Conservation (phyloP, 37 sponge, comb jelly and placozoan genomes). For the Aplysina aerophoba region DNA sequence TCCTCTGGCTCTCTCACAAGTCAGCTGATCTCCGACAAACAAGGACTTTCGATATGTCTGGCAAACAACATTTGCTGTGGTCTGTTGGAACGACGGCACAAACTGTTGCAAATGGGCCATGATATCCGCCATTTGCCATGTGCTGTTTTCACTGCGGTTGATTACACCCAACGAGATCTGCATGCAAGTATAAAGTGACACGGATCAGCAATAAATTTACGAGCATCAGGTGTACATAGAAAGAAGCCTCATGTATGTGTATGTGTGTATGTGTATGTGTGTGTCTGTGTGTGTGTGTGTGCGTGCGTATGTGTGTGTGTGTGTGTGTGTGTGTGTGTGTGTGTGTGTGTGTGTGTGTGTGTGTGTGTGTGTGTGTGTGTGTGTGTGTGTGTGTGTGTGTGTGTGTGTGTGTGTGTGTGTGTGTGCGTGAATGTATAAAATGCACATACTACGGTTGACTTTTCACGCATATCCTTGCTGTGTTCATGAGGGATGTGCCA, state of each 20-base stretch:
- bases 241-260: too few species aligned
- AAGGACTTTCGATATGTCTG: too few species aligned
- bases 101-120: neutral
- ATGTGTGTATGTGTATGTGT: too few species aligned
- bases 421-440: neutral
- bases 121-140: conserved; percentile 14
- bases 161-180: conserved; percentile 6
- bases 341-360: too few species aligned
- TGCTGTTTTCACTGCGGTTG: neutral
- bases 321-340: too few species aligned
- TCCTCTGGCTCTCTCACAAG: neutral
- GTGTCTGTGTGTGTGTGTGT: too few species aligned
- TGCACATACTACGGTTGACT: neutral
- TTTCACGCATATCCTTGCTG: neutral
- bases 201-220: neutral
- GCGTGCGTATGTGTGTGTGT: too few species aligned
- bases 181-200: neutral
- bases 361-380: too few species aligned
- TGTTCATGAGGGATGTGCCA: conserved; percentile 3
- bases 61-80: neutral
- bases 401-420: neutral
- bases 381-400: too few species aligned
- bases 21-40: neutral
- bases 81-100: neutral
- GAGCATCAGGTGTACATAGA: neutral